Evolutionary conservation across 2,113 vertebrate genomes (phyloP).

Genomic region (Dasyornis broadbenti): DNA sequence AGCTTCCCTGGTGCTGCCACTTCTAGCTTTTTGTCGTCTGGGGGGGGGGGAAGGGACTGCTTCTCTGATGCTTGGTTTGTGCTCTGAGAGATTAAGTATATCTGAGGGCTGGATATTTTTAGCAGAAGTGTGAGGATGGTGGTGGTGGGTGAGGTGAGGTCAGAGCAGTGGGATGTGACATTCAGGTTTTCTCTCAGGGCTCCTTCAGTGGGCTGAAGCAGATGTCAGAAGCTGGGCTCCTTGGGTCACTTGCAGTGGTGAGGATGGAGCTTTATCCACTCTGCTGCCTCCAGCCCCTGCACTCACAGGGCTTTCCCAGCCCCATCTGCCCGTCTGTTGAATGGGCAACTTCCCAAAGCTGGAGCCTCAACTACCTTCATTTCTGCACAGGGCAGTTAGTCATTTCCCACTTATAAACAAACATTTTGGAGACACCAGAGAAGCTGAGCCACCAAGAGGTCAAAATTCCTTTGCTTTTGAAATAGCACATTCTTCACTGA

Average conservation of each 20-base stretch:
- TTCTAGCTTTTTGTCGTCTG: background rate
- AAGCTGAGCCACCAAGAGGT: background rate
- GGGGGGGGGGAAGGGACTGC: background rate
- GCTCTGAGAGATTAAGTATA: background rate
- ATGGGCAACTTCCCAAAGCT: background rate
- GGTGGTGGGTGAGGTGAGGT: fast-evolving
- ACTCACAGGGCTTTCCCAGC: background rate
- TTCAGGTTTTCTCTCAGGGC: background rate
- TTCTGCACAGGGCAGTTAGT: background rate
- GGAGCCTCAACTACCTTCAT: background rate
- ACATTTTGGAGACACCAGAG: background rate
- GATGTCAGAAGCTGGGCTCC: background rate
- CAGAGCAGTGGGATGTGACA: background rate
- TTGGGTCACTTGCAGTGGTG: background rate
- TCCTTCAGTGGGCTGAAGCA: background rate
- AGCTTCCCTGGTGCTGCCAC: background rate
- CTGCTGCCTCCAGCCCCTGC: background rate
- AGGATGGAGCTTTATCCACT: background rate
- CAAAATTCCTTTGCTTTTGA: background rate
- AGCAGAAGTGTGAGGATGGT: background rate
- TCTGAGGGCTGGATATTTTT: background rate
- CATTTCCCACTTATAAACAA: background rate
- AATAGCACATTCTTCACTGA: background rate
- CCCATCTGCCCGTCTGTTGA: fast-evolving
- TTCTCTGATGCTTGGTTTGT: background rate